phyloP scores from a whole-genome alignment of 1,140 invertebrate genomes.

The Zaprionus nigranus region DNA sequence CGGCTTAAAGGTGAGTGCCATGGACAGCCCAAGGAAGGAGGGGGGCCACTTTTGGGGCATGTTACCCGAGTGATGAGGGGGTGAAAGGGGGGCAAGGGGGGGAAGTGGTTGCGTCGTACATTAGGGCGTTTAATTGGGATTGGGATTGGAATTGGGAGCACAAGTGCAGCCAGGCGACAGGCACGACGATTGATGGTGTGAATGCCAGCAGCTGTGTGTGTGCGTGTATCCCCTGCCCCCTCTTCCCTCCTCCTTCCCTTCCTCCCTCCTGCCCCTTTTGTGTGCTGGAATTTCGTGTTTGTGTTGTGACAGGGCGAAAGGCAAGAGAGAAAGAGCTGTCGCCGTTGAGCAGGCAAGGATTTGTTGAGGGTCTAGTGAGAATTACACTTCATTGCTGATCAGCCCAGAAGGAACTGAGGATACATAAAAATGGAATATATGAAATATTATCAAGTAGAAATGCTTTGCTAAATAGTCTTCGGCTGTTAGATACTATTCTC shows the following conservation, averaged over 20 bases:
- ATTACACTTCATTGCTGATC: not conserved
- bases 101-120: slow-evolving; percentile 22
- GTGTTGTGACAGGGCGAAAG: slow-evolving; percentile 19
- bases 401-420: not conserved
- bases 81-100: not conserved
- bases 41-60: not conserved
- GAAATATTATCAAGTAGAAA: not conserved
- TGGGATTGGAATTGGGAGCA: slow-evolving; percentile 15
- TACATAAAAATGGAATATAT: not conserved
- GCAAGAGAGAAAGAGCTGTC: not conserved
- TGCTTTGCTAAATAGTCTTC: too few relatives aligned
- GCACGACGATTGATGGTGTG: slow-evolving; percentile 61
- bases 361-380: not conserved
- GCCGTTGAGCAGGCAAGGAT: not conserved
- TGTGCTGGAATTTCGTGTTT: not conserved
- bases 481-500: too few relatives aligned
- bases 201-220: slow-evolving; percentile 61
- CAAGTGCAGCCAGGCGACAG: slow-evolving; percentile 48
- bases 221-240: not conserved
- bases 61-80: too few relatives aligned
- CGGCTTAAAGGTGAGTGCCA: slow-evolving; percentile 71
- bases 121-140: slow-evolving; percentile 40
- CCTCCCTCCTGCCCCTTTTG: not conserved
- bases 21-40: slow-evolving; percentile 7
- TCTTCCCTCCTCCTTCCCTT: not conserved